A percentile compares a stretch with the other conserved stretches of the same genome.
phyloP scores from a whole-genome alignment of 2,113 vertebrate species.

The Cariama cristata region DNA sequence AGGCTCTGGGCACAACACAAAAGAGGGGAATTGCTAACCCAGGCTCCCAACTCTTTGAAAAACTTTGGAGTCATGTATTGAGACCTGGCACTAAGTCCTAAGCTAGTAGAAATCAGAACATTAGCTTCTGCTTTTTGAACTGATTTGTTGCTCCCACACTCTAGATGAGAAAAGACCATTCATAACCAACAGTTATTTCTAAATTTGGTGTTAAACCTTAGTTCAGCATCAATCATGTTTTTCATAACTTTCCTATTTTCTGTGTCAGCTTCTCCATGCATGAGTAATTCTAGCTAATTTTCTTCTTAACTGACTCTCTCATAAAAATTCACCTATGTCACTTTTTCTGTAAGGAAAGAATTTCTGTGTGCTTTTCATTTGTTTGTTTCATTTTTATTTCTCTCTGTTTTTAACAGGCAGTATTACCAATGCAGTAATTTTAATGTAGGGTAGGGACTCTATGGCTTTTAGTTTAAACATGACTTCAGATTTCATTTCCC shows the following conservation, averaged over 20 bases:
- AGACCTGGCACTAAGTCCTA: not conserved
- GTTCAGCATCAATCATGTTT: not conserved
- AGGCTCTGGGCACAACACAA: not conserved
- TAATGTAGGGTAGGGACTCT: not conserved
- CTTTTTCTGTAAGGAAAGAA: not conserved
- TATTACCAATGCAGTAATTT: not conserved
- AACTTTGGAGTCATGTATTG: not conserved
- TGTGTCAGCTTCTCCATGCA: not conserved
- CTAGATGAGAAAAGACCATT: not conserved
- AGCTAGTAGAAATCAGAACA: not conserved
- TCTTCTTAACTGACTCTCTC: not conserved
- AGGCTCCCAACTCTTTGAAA: not conserved
- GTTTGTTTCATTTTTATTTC: not conserved
- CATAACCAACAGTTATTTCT: not conserved
- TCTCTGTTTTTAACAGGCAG: not conserved
- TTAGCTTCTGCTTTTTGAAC: not conserved
- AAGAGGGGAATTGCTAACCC: not conserved
- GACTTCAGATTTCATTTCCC: not conserved
- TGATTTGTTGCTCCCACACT: not conserved
- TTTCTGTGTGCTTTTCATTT: not conserved
- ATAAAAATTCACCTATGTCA: not conserved
- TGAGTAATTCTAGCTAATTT: not conserved
- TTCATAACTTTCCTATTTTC: not conserved
- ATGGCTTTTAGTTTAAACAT: not conserved
- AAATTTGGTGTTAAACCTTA: not conserved